These are phyloP conservation scores for Neodiprion virginianus DNA, from an alignment of 1,140 invertebrate genomes.

Conservation along the genomic window DNA sequence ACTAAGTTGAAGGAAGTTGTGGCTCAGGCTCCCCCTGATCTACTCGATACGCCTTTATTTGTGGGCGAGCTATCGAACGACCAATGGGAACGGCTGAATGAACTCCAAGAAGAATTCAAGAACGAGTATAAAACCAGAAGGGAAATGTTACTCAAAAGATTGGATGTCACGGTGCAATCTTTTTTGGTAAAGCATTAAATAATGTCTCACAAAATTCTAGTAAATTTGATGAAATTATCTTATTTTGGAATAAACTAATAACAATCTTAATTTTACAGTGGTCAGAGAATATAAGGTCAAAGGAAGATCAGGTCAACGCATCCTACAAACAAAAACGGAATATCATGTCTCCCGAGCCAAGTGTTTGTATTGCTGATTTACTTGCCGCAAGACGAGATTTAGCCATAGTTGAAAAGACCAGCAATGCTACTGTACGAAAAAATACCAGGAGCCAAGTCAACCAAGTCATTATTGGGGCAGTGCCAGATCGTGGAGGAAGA, in stretches of 20 bases:
- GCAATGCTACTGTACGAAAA: conserved; percentile 77
- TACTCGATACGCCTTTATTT: conserved; percentile 81
- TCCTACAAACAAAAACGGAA: conserved; percentile 74
- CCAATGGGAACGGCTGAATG: conserved; percentile 81
- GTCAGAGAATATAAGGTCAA: conserved; percentile 81
- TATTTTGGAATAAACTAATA: conserved; percentile 11
- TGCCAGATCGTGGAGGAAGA: conserved; percentile 89
- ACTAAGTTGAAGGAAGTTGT: conserved; percentile 76
- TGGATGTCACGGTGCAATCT: conserved; percentile 94
- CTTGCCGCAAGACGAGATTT: conserved; percentile 84
- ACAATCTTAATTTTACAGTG: conserved; percentile 66
- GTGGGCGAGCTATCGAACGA: conserved; percentile 75
- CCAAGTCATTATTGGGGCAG: conserved; percentile 82
- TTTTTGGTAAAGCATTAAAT: conserved; percentile 70
- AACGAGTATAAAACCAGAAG: conserved; percentile 84
- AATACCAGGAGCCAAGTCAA: conserved; percentile 84
- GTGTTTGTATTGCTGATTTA: conserved; percentile 74
- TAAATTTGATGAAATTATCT: conserved; percentile 10
- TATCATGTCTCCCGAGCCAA: conserved; percentile 67
- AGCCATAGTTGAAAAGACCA: conserved; percentile 88
- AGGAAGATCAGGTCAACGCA: conserved; percentile 75
- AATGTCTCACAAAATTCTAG: conserved; percentile 9
- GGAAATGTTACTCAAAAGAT: conserved; percentile 86
- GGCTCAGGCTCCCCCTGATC: conserved; percentile 66
- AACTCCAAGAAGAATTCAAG: conserved; percentile 74